Evolutionary conservation across 2,888 invertebrate species (phyloP).

Genomic region (Ptycholaimellus sp.): DNA sequence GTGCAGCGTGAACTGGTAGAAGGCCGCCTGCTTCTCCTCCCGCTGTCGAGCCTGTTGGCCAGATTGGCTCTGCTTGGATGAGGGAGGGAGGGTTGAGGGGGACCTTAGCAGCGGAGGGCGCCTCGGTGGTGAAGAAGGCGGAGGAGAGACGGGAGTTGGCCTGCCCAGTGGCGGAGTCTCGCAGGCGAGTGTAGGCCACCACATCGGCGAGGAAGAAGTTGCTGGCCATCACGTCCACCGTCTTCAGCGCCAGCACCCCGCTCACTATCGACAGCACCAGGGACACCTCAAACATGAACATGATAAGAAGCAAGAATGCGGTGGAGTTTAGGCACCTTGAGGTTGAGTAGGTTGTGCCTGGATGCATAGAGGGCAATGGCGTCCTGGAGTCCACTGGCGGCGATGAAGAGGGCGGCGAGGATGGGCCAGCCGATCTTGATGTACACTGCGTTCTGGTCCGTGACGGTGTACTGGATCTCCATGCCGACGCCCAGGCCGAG

Average conservation of each 20-base stretch:
- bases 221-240: conserved; percentile 20
- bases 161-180: too few species aligned
- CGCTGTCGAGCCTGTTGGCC: too few species aligned
- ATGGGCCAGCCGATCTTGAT: conserved; percentile 22
- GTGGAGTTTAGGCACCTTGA: conserved; percentile 13
- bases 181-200: too few species aligned
- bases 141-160: too few species aligned
- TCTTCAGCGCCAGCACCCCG: conserved; percentile 20
- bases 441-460: conserved; percentile 8
- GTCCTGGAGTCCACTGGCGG: conserved; percentile 17
- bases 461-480: conserved; percentile 20
- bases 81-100: too few species aligned
- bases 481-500: conserved; percentile 20
- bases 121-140: too few species aligned
- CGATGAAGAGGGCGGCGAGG: conserved; percentile 16
- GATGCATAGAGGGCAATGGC: conserved; percentile 14
- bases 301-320: conserved; percentile 3
- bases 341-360: conserved; percentile 15
- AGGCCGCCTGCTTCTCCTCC: too few species aligned
- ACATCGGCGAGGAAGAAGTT: conserved; percentile 22
- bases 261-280: conserved; percentile 20
- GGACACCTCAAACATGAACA: conserved; percentile 11
- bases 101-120: too few species aligned
- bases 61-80: too few species aligned
- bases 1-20: too few species aligned